Evolutionary conservation across 2,797 vertebrate species (phyloP).

Genomic region (Dipus sagitta): DNA sequence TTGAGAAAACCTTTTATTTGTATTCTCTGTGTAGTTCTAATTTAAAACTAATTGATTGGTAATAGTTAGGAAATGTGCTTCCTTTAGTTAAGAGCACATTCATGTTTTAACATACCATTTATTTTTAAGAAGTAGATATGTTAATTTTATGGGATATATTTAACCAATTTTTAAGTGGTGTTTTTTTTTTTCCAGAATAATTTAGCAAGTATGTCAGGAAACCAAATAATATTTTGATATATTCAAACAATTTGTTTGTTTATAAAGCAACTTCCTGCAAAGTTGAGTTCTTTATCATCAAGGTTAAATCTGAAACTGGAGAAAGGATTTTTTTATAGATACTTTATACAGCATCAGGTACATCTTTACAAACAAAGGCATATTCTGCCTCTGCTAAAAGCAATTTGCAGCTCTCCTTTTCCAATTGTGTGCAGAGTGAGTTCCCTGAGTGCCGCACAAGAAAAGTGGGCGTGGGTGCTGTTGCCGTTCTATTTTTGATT

Average conservation of each 20-base stretch:
- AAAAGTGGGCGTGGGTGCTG: not conserved
- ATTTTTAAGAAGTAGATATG: slow-evolving; percentile 17
- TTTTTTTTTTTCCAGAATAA: not conserved
- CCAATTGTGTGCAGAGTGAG: not conserved
- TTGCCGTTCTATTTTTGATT: not conserved
- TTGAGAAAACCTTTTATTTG: slow-evolving; percentile 3
- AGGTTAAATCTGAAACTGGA: not conserved
- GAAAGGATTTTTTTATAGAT: not conserved
- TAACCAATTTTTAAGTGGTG: slow-evolving; percentile 17
- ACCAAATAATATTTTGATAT: not conserved
- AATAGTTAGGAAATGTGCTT: slow-evolving; percentile 28
- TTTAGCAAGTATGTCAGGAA: slow-evolving; percentile 15
- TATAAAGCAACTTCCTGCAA: not conserved
- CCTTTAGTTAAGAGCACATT: slow-evolving; percentile 35
- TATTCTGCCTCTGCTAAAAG: not conserved
- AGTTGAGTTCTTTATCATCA: not conserved
- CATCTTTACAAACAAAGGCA: not conserved
- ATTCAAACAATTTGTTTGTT: not conserved
- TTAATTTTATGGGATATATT: not conserved
- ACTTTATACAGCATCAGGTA: not conserved
- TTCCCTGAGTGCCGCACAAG: not conserved
- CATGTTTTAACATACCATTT: not conserved
- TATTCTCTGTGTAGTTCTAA: slow-evolving; percentile 8
- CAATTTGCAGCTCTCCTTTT: not conserved
- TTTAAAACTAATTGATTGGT: slow-evolving; percentile 40